phyloP scores from a whole-genome alignment of 2,113 vertebrate species.

The Cromileptes altivelis region DNA sequence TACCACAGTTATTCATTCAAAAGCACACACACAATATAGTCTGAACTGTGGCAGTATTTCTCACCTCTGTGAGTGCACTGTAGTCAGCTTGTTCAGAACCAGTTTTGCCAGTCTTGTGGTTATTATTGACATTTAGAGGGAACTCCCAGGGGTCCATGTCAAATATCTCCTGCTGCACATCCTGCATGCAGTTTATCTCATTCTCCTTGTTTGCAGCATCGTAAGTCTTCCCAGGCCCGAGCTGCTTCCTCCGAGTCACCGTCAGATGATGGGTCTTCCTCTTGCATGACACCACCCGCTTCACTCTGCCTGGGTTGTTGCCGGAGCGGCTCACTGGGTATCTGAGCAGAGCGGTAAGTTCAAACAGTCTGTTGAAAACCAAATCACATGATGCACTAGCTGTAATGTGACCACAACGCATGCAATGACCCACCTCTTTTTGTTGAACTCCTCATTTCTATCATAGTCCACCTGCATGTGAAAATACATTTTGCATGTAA shows the following conservation, averaged over 20 bases:
- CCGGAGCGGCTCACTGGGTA: conserved; percentile 61
- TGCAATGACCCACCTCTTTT: conserved; percentile 60
- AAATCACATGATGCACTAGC: neutral
- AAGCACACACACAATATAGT: neutral
- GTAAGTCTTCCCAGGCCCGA: conserved; percentile 69
- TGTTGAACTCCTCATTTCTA: conserved; percentile 72
- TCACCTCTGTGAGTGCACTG: conserved; percentile 90
- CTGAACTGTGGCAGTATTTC: conserved; percentile 43
- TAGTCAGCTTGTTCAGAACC: conserved; percentile 88
- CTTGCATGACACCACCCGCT: conserved; percentile 80
- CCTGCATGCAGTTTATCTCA: conserved; percentile 85
- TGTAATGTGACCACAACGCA: neutral
- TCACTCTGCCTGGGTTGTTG: conserved; percentile 71
- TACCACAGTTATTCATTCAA: neutral
- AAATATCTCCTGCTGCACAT: conserved; percentile 84
- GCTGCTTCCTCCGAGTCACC: conserved; percentile 72
- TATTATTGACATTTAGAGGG: conserved; percentile 83
- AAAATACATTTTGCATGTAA: conserved; percentile 6
- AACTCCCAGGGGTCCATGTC: conserved; percentile 82
- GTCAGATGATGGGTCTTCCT: conserved; percentile 78
- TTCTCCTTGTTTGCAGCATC: conserved; percentile 94
- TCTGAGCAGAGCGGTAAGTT: conserved; percentile 49
- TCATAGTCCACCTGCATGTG: conserved; percentile 52
- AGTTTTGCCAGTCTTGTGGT: conserved; percentile 85
- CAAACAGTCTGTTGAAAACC: neutral